Percentiles rank a stretch among this genome's conserved stretches.
phyloP scores from a whole-genome alignment of 2,888 invertebrate species.

The Xylophagus ater region DNA sequence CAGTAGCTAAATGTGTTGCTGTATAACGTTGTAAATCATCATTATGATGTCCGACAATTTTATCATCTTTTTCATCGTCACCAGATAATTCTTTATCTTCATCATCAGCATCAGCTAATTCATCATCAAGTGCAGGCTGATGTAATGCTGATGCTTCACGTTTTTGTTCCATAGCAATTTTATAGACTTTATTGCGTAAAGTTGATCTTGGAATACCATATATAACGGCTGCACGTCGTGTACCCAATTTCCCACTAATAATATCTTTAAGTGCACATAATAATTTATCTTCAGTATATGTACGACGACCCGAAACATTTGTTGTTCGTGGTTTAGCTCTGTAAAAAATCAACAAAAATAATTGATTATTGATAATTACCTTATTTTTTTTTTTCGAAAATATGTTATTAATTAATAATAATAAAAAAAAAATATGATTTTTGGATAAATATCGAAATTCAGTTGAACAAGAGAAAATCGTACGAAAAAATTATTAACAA shows the following conservation, averaged over 20 bases:
- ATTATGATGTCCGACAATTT: constrained; percentile 23
- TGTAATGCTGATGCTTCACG: constrained; percentile 44
- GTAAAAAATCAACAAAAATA: constrained; percentile 28
- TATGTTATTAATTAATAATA: too few relatives aligned
- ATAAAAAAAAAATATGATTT: too few relatives aligned
- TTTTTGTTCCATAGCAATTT: constrained; percentile 60
- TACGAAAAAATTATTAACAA: not conserved
- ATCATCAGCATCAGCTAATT: constrained; percentile 28
- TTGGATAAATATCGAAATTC: too few relatives aligned
- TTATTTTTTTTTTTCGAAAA: too few relatives aligned
- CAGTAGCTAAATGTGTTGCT: constrained; percentile 32
- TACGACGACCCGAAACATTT: constrained; percentile 56
- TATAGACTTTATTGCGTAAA: constrained; percentile 89
- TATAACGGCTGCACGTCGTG: constrained; percentile 83
- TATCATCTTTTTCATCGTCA: constrained; percentile 48
- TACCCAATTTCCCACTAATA: constrained; percentile 83
- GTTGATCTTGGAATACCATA: constrained; percentile 96
- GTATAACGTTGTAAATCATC: constrained; percentile 50
- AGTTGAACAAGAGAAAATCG: not conserved
- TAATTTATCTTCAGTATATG: constrained; percentile 93
- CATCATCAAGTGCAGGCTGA: constrained; percentile 21
- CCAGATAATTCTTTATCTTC: constrained; percentile 41
- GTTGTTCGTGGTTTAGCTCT: constrained; percentile 59
- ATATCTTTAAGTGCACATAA: constrained; percentile 90
- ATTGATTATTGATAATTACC: not conserved